Conservation (phyloP, 2,113 vertebrate species). For the Scophthalmus maximus region DNA sequence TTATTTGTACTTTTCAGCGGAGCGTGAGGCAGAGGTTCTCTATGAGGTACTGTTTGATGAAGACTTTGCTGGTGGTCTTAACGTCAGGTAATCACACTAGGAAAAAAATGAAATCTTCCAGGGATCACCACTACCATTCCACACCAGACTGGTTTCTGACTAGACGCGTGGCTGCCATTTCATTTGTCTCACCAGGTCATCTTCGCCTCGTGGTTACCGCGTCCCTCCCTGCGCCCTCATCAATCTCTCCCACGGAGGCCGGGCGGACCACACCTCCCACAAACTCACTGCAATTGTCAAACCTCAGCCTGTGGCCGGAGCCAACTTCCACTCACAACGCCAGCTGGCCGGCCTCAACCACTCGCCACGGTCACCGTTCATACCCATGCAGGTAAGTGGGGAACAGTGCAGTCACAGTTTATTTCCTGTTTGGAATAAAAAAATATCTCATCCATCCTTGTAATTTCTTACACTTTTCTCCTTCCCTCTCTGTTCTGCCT, state of each 20-base stretch:
- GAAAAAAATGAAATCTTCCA: too few relatives aligned
- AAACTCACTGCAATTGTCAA: constrained; percentile 95
- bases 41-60: constrained; percentile 98
- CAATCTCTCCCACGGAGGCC: constrained; percentile 91
- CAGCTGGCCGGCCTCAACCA: constrained; percentile 90
- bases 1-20: constrained; percentile 80
- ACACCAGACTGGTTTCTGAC: neutral
- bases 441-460: neutral
- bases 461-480: neutral
- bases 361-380: constrained; percentile 92
- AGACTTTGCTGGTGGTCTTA: constrained; percentile 95
- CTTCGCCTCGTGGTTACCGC: constrained; percentile 89
- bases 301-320: constrained; percentile 86
- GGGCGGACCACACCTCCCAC: constrained; percentile 87
- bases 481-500: neutral
- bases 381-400: constrained; percentile 89
- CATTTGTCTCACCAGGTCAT: constrained; percentile 79
- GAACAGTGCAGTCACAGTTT: neutral
- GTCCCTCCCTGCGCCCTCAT: constrained; percentile 96
- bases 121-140: neutral
- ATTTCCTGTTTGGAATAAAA: neutral
- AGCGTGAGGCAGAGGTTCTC: constrained; percentile 94
- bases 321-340: constrained; percentile 66
- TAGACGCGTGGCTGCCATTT: neutral
- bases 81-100: constrained; percentile 88